Conservation (phyloP, 2,113 vertebrate species). For the Raphicerus campestris region DNA sequence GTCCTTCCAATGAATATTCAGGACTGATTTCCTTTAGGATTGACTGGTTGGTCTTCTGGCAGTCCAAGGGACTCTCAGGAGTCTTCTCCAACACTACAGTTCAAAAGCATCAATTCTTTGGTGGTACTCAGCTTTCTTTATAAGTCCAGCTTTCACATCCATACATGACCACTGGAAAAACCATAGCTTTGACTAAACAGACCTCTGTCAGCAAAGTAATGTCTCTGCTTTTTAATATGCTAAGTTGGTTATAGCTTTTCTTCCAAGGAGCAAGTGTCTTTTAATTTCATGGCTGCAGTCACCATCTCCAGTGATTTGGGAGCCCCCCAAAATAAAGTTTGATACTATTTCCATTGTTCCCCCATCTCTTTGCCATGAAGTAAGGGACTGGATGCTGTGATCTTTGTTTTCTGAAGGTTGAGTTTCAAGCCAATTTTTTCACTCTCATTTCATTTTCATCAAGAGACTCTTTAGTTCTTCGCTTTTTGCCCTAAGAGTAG, state of each 20-base stretch:
- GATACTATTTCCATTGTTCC: background rate
- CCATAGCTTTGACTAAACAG: background rate
- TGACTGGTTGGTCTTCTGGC: background rate
- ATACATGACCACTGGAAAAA: background rate
- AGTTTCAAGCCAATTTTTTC: background rate
- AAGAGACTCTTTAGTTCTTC: background rate
- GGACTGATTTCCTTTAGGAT: background rate
- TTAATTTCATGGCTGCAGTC: background rate
- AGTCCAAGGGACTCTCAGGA: background rate
- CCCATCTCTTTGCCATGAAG: background rate
- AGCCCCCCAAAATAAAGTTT: background rate
- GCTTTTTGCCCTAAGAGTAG: background rate
- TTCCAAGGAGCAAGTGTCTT: background rate
- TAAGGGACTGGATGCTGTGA: fast-evolving
- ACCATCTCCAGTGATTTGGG: background rate
- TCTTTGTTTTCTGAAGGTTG: background rate
- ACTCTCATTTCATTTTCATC: background rate
- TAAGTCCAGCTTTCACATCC: background rate
- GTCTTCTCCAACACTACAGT: background rate
- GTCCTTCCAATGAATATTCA: background rate
- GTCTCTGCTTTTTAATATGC: background rate
- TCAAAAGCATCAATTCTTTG: background rate
- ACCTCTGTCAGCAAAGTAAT: background rate
- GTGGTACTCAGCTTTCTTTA: background rate
- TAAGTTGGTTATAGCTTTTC: background rate